Evolutionary conservation across 37 sponge, comb jelly and placozoan genomes (phyloP).

Genomic region (Tethya wilhelma): DNA sequence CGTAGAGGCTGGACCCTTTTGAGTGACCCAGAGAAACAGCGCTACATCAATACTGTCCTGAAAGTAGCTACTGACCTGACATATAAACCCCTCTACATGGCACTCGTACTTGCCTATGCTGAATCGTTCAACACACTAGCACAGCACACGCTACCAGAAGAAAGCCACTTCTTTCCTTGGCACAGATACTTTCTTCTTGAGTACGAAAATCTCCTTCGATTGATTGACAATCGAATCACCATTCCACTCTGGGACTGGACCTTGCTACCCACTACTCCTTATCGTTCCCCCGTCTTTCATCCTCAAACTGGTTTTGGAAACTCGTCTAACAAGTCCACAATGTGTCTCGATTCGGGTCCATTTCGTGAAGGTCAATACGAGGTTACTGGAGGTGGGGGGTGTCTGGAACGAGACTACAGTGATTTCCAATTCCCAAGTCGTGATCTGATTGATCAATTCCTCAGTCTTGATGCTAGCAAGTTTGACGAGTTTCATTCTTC

Average conservation of each 20-base stretch:
- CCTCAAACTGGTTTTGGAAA: conserved; percentile 63
- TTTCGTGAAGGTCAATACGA: conserved; percentile 40
- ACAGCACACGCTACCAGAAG: conserved; percentile 17
- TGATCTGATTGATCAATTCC: conserved; percentile 6
- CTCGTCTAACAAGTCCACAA: conserved; percentile 19
- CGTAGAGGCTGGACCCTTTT: conserved; percentile 41
- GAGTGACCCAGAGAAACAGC: conserved; percentile 16
- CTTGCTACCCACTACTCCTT: conserved; percentile 44
- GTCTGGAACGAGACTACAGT: conserved; percentile 48
- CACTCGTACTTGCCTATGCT: conserved; percentile 41
- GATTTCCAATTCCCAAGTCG: not conserved
- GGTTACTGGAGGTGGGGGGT: conserved; percentile 32
- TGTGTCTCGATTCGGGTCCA: conserved; percentile 60
- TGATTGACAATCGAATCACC: conserved; percentile 59
- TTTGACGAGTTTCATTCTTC: conserved; percentile 29
- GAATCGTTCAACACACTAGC: conserved; percentile 31
- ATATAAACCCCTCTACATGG: conserved; percentile 49
- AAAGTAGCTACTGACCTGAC: conserved; percentile 41
- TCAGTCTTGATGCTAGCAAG: conserved; percentile 15
- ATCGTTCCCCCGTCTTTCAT: conserved; percentile 27
- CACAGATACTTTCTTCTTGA: conserved; percentile 57
- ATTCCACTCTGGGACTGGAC: conserved; percentile 79
- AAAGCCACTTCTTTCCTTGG: conserved; percentile 63
- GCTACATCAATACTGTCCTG: conserved; percentile 51
- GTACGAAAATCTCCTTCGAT: conserved; percentile 67